A percentile compares a stretch with the other conserved stretches of the same genome.
Evolutionary conservation across 1,140 invertebrate genomes (phyloP).

Genomic region (Tigriopus japonicus): DNA sequence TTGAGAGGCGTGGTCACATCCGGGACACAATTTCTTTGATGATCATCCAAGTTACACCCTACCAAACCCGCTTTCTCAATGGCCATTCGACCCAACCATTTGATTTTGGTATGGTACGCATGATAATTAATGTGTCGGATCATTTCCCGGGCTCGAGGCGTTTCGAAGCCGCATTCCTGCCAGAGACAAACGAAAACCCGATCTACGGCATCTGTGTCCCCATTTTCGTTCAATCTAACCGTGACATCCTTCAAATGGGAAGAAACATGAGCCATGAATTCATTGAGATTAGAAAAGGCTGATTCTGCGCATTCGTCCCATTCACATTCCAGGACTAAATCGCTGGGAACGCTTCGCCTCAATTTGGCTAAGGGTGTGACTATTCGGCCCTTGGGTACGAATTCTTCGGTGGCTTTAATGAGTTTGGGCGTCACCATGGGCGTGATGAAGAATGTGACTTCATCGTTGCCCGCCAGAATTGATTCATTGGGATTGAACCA

Average conservation of each 20-base stretch:
- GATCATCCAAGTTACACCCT: neutral
- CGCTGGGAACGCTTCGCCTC: neutral
- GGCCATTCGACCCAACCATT: neutral
- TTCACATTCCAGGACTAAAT: neutral
- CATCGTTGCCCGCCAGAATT: neutral
- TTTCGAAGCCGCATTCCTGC: constrained; percentile 5
- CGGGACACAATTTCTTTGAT: constrained; percentile 1
- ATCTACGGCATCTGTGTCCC: neutral
- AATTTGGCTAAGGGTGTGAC: neutral
- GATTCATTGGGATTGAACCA: neutral
- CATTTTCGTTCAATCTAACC: neutral
- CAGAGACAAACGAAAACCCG: constrained; percentile 8
- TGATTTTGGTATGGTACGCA: constrained; percentile 6
- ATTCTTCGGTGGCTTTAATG: neutral
- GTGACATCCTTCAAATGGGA: neutral
- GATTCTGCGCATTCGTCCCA: neutral
- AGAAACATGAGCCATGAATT: neutral
- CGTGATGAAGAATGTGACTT: neutral
- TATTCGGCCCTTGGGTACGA: neutral
- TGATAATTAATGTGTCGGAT: constrained; percentile 13
- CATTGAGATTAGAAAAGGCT: neutral
- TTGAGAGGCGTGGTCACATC: neutral
- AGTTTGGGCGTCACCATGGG: too few species aligned
- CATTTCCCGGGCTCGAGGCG: neutral
- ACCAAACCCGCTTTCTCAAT: neutral